Evolutionary conservation across 2,888 invertebrate genomes (phyloP).

Genomic region (Eutolmus rufibarbis): DNA sequence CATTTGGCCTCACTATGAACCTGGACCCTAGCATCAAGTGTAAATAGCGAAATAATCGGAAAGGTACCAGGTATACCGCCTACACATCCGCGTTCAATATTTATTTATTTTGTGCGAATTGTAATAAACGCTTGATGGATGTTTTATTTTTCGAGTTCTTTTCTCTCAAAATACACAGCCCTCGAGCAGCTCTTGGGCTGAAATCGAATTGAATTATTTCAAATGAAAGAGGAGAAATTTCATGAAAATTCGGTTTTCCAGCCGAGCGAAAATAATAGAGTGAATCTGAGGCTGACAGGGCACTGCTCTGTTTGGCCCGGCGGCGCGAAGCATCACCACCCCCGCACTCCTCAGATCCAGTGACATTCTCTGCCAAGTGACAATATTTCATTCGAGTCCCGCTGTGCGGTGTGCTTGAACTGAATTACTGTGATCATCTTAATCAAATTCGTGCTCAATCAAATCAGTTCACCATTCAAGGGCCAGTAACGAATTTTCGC

Average conservation of each 20-base stretch:
- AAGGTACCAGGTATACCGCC: neutral
- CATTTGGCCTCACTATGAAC: constrained; percentile 58
- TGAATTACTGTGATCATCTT: constrained; percentile 19
- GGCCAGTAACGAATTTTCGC: constrained; percentile 14
- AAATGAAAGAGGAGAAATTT: neutral
- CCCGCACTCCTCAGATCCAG: neutral
- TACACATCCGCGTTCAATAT: neutral
- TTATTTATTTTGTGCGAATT: neutral
- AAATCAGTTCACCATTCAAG: constrained; percentile 24
- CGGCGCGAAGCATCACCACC: neutral
- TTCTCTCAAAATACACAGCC: neutral
- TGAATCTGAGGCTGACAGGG: neutral
- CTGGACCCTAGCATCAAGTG: constrained; percentile 56
- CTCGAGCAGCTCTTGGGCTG: neutral
- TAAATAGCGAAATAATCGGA: neutral
- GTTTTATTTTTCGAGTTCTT: neutral
- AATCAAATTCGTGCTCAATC: constrained; percentile 25
- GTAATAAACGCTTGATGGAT: neutral
- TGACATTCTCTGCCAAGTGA: neutral
- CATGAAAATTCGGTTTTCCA: neutral
- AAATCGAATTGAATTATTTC: neutral
- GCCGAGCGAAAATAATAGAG: neutral
- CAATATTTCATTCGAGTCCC: neutral
- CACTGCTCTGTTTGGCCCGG: neutral
- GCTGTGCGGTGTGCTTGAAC: neutral